Conservation (phyloP, 1,140 invertebrate genomes). For the Heliconius himera region DNA sequence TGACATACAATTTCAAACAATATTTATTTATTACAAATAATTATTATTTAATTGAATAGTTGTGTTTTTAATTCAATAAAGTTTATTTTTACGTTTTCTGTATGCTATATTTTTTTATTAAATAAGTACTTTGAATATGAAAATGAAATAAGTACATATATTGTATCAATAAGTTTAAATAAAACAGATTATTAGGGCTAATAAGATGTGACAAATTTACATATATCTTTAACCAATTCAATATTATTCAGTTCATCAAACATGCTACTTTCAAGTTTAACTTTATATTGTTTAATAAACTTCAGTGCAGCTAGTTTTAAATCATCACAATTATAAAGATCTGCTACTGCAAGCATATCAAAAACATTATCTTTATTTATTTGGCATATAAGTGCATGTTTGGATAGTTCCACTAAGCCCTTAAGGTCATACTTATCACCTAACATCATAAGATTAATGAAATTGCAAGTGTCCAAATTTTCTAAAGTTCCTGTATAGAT, state of each 20-base stretch:
- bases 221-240: constrained; percentile 62
- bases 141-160: background rate
- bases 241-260: constrained; percentile 66
- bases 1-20: constrained; percentile 30
- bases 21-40: constrained; percentile 26
- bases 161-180: background rate
- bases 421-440: constrained; percentile 64
- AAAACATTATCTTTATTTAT: constrained; percentile 59
- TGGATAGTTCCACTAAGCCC: constrained; percentile 57
- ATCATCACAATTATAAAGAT: constrained; percentile 61
- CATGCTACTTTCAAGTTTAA: constrained; percentile 48
- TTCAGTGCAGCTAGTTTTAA: constrained; percentile 62
- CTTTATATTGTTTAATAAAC: constrained; percentile 63
- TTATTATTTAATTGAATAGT: constrained; percentile 53
- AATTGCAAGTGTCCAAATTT: constrained; percentile 59
- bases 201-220: constrained; percentile 53
- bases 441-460: constrained; percentile 62
- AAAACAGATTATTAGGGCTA: background rate
- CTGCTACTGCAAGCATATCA: constrained; percentile 61
- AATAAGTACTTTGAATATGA: background rate
- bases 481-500: constrained; percentile 70
- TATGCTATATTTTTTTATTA: constrained; percentile 51
- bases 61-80: constrained; percentile 70
- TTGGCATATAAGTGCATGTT: constrained; percentile 56
- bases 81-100: constrained; percentile 73